Conservation (phyloP, 23 tunicate genomes). For the Oikopleura dioica region DNA sequence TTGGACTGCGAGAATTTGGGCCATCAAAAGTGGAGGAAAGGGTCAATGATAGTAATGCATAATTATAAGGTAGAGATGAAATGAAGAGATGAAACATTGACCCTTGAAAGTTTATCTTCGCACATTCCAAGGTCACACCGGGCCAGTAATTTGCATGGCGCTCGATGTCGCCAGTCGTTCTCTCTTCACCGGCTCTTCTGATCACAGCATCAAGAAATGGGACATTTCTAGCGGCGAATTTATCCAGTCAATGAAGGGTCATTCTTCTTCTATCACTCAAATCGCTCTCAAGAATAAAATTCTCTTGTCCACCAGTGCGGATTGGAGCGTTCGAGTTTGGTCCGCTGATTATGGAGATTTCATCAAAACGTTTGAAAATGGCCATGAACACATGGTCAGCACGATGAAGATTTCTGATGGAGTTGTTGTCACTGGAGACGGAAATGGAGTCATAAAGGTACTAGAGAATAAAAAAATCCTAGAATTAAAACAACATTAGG, state of each 20-base stretch:
- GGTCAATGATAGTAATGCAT: no score
- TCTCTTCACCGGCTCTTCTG: background rate
- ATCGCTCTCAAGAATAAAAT: background rate
- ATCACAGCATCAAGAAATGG: slow-evolving; percentile 1
- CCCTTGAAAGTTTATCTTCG: no score
- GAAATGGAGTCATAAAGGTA: background rate
- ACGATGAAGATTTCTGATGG: background rate
- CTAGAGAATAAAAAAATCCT: no score
- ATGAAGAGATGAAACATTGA: no score
- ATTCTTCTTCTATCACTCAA: background rate
- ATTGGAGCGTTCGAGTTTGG: slow-evolving; percentile 5
- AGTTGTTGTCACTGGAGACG: background rate
- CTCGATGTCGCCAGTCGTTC: background rate
- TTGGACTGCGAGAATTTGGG: slow-evolving; percentile 10
- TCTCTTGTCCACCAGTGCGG: background rate
- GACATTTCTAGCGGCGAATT: background rate
- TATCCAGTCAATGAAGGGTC: background rate
- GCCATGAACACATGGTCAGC: slow-evolving; percentile 10
- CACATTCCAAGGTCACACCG: no score
- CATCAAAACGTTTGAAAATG: background rate
- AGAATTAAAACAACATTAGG: no score
- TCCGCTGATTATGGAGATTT: background rate
- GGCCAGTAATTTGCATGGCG: background rate
- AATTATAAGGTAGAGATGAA: no score
- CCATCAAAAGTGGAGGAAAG: no score